Percentiles rank a stretch among this genome's conserved stretches.
These are phyloP conservation scores for Zygogramma bicolorata DNA, from an alignment of 2,888 invertebrate genomes.

Conservation along the genomic window DNA sequence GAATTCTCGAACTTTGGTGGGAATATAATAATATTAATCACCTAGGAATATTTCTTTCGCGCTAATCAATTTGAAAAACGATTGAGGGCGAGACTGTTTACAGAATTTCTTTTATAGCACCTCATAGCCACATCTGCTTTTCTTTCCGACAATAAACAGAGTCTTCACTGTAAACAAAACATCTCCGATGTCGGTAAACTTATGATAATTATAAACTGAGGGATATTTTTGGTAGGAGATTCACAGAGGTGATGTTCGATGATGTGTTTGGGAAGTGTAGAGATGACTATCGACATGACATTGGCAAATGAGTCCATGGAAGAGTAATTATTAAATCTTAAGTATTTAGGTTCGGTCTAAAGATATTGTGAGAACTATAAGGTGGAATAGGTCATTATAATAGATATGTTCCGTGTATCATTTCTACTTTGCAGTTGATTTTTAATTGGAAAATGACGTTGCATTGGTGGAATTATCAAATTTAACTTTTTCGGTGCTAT, in stretches of 20 bases:
- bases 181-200: constrained; percentile 1
- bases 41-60: not conserved
- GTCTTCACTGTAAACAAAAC: constrained; percentile 11
- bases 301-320: too few relatives aligned
- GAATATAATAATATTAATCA: constrained; percentile 1
- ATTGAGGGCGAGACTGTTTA: constrained; percentile 13
- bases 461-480: too few relatives aligned
- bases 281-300: too few relatives aligned
- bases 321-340: too few relatives aligned
- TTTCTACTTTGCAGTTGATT: too few relatives aligned
- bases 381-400: too few relatives aligned
- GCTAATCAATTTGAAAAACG: not conserved
- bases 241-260: not conserved
- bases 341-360: too few relatives aligned
- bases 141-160: constrained; percentile 14
- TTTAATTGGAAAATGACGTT: too few relatives aligned
- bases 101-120: constrained; percentile 11
- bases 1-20: not conserved
- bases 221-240: not conserved
- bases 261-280: not conserved
- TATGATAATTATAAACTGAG: not conserved
- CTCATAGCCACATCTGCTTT: constrained; percentile 19
- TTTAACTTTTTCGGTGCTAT: too few relatives aligned
- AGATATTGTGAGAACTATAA: too few relatives aligned
- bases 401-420: too few relatives aligned